Base-by-base conservation (phyloP, 2,888 invertebrate genomes). In the Diarsia mendica region DNA sequence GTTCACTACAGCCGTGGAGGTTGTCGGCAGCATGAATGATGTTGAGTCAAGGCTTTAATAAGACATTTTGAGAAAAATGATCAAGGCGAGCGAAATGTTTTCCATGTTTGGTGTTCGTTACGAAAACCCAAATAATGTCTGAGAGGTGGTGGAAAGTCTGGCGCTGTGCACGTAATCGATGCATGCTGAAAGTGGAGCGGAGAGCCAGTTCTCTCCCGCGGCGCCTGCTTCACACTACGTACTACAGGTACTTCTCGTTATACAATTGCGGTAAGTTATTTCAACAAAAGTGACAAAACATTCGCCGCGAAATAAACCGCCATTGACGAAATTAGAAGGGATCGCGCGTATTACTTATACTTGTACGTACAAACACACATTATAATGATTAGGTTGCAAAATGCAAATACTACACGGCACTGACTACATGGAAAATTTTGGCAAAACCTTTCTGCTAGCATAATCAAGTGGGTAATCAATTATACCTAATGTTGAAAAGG, bases 271-370 rank as follows among this genome's bases (percentile, higher is more conserved):
- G 70, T 86, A 81, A 85, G 69, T 75, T 84, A 85, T 84, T 89
- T 84, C 88, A 85, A 84, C 79, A 86, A 89, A 87, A 82, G 80
- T 84, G 79, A 85, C 85, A 86, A 89, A 87, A 86, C 81, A 80
- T 44, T 71, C 63, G 79, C 82, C 76, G 79, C 84, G 80, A 83
- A 85, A 78, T 82, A 69, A 81, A 85, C 77, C 74, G 76, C 80
- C 69, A 79, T 89, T 88, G 85, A 85, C 80, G 89, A 87, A 89
- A 89, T 87, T 88, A 83, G 87, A 88, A 87, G 83, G 87, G 85
- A 80, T 79, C 77, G 68, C 70, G 79, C 75, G 46, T 80, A 77
- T 70, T 80, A n/a, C n/a, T n/a, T n/a, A 75, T 76, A 74, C 75
- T 76, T 79, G 75, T 67, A 73, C 72, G 72, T 71, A 74, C 51